Conservation (phyloP, 1,140 invertebrate genomes). For the Sitobion miscanthi region DNA sequence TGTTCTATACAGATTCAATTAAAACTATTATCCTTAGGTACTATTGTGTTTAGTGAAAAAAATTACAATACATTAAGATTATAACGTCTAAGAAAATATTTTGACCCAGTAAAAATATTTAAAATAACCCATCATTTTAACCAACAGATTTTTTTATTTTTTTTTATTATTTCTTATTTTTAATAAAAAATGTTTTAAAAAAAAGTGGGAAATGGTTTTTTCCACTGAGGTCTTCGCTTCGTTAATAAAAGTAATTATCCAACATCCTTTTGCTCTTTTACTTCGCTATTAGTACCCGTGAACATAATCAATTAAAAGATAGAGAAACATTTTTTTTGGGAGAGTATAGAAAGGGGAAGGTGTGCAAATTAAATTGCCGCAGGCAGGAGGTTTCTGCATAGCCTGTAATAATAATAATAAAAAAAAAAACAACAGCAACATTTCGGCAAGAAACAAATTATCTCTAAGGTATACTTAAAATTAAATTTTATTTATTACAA, state of each 20-base stretch:
- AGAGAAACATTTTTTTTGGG: neutral
- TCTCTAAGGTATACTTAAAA: conserved; percentile 49
- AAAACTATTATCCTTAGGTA: neutral
- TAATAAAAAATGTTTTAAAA: conserved; percentile 40
- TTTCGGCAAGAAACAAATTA: conserved; percentile 32
- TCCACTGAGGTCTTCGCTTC: conserved; percentile 17
- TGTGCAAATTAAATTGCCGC: conserved; percentile 54
- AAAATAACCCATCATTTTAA: neutral
- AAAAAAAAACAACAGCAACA: conserved; percentile 22
- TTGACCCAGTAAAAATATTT: neutral
- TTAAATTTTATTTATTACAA: conserved; percentile 52
- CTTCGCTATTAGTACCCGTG: conserved; percentile 41
- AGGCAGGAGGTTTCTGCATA: conserved; percentile 17
- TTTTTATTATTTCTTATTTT: neutral
- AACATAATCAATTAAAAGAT: conserved; percentile 56
- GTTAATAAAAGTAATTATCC: conserved; percentile 56
- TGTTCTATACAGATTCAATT: neutral
- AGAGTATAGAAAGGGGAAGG: conserved; percentile 16
- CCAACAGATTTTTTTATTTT: conserved; percentile 19
- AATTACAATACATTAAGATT: too few species aligned
- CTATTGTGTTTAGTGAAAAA: neutral
- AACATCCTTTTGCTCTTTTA: conserved; percentile 30
- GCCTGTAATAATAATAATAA: conserved; percentile 35
- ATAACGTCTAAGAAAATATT: neutral
- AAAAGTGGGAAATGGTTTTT: neutral